phyloP scores from a whole-genome alignment of 2,888 invertebrate genomes.

The Andrena trimmerana region DNA sequence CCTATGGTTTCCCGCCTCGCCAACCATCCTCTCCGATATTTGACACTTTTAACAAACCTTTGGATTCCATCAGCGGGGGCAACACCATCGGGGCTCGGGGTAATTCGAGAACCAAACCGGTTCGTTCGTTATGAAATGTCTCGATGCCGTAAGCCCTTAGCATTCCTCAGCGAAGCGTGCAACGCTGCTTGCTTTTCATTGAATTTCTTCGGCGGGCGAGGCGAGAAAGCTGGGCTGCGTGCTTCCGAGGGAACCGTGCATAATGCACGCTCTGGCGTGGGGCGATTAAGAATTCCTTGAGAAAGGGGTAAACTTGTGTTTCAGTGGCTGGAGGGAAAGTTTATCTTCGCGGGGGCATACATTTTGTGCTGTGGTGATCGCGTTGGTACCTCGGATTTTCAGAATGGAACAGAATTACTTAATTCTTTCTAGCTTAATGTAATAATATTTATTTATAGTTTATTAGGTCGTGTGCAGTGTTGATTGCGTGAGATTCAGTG shows the following conservation, averaged over 20 bases:
- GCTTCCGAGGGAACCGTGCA: conserved; percentile 14
- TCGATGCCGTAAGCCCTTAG: conserved; percentile 58
- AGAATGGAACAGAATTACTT: no score
- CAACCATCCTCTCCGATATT: conserved; percentile 38
- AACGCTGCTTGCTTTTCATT: conserved; percentile 50
- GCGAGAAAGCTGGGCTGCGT: not conserved
- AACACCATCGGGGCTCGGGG: conserved; percentile 23
- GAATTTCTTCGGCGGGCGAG: conserved; percentile 33
- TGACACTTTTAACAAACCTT: conserved; percentile 53
- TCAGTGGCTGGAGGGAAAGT: not conserved
- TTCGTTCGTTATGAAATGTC: conserved; percentile 61
- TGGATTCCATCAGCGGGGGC: conserved; percentile 33
- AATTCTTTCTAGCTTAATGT: no score
- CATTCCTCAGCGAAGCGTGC: conserved; percentile 49
- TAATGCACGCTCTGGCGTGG: conserved; percentile 3
- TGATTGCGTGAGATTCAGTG: no score
- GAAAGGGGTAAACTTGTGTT: conserved; percentile 6
- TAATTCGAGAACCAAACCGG: conserved; percentile 66
- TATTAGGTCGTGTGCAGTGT: no score
- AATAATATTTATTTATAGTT: no score
- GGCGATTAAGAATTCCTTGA: conserved; percentile 19
- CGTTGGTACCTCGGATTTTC: not conserved
- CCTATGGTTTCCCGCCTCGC: conserved; percentile 33
- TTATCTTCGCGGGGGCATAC: not conserved
- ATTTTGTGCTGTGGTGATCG: not conserved